Evolutionary conservation across 1,140 invertebrate genomes (phyloP), one percentile per base, ranked within the genome.

Genomic region (Ceratitis capitata): DNA sequence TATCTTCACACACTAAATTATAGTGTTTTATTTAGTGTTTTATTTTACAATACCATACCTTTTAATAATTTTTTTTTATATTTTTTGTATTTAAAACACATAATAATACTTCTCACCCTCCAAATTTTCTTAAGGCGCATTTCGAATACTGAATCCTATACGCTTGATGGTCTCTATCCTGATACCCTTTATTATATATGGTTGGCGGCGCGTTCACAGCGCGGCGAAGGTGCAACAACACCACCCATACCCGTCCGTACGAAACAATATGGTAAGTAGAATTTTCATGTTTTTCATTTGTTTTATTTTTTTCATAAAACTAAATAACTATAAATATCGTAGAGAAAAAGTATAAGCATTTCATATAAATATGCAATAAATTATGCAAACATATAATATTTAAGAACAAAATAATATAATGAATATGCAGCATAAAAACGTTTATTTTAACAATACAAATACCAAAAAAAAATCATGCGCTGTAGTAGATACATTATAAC

Each of bases 111-210:
- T 23, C 51, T 7, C 12, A 2, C 23, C 23, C 23, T 56, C 51
- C 51, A 56, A 19, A 56, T 69, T 82, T 5, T 51, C 87, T 90
- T 89, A 86, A 93, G 95, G 87, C 94, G 96, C 87, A 97, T 98
- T 87, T 94, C 94, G 0, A 95, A 96, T n/a, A 94, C 94, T 7
- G 96, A 98, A 92, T 95, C 94, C 35, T 99, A 98, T 93, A 96
- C 95, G 0, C 93, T 99, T 85, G 96, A 95, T 82, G 96, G 96
- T 47, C 94, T 99, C 1, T 98, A 98, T 89, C 98, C 98, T 7
- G 98, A 99, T 93, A 99, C 98, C 3, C 92, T 98, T 51, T 99
- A 99, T 93, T 98, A 98, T 93, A 96, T 99, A 86, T 98, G 98
- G 97, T 93, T 99, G 86, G 97, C 98, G 3, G 98, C 98, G 23